Percentiles rank a stretch among this genome's conserved stretches.
Conservation (phyloP, 1,140 invertebrate species). For the Ceratina calcarata region DNA sequence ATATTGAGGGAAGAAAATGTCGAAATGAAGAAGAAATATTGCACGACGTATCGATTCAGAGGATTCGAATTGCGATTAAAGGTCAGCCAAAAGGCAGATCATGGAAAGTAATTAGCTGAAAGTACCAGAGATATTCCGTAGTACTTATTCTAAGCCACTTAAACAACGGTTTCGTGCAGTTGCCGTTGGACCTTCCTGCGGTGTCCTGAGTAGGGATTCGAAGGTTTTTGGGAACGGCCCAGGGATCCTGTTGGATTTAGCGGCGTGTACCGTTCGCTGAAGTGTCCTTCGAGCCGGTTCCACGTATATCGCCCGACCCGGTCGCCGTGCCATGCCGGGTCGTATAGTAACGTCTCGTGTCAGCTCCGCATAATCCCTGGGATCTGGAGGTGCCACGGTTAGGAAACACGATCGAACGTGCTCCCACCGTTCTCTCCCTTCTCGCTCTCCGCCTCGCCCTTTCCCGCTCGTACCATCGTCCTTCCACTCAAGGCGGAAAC, state of each 20-base stretch:
- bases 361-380: slow-evolving; percentile 73
- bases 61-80: slow-evolving; percentile 26
- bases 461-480: slow-evolving; percentile 10
- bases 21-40: too few relatives aligned
- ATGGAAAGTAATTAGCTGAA: slow-evolving; percentile 53
- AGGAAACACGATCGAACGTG: slow-evolving; percentile 75
- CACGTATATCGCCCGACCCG: slow-evolving; percentile 43
- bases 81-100: not conserved
- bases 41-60: not conserved
- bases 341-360: slow-evolving; percentile 73
- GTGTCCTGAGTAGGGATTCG: slow-evolving; percentile 47
- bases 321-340: slow-evolving; percentile 3
- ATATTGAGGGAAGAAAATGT: too few relatives aligned
- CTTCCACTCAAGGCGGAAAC: slow-evolving; percentile 51
- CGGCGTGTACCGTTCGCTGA: slow-evolving; percentile 58
- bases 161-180: slow-evolving; percentile 54
- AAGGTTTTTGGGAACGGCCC: slow-evolving; percentile 57
- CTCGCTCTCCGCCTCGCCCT: not conserved
- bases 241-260: slow-evolving; percentile 64
- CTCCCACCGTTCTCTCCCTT: slow-evolving; percentile 26
- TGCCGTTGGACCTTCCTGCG: slow-evolving; percentile 41
- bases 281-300: slow-evolving; percentile 60
- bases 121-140: slow-evolving; percentile 35
- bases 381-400: slow-evolving; percentile 73
- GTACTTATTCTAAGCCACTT: slow-evolving; percentile 68